phyloP scores from a whole-genome alignment of 2,797 vertebrate species.

The Mus spretus region DNA sequence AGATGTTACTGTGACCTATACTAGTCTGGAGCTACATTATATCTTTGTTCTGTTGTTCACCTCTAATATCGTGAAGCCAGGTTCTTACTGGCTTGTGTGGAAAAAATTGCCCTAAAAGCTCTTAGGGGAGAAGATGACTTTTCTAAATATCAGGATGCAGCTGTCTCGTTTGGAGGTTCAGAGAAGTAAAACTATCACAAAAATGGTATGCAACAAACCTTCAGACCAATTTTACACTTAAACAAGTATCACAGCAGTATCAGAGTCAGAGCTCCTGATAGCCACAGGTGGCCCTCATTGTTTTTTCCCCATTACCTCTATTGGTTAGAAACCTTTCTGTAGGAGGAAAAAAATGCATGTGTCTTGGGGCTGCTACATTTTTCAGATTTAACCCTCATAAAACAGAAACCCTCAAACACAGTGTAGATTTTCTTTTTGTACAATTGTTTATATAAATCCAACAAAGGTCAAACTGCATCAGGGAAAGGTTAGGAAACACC shows the following conservation, averaged over 20 bases:
- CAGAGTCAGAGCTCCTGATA: background rate
- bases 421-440: constrained; percentile 84
- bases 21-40: rapidly evolving
- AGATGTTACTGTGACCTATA: background rate
- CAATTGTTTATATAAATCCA: constrained; percentile 92
- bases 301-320: background rate
- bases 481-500: constrained; percentile 89
- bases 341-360: background rate
- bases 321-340: background rate
- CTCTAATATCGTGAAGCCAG: background rate
- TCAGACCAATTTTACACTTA: too few relatives aligned
- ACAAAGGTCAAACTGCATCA: constrained; percentile 89
- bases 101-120: background rate
- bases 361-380: background rate
- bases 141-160: background rate
- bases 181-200: background rate
- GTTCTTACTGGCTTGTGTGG: background rate
- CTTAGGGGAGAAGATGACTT: background rate
- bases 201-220: background rate
- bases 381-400: background rate
- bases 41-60: background rate
- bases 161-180: background rate
- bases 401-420: constrained; percentile 86
- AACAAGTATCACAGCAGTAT: background rate
- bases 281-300: background rate